Evolutionary conservation across 2,797 vertebrate genomes (phyloP), one percentile per base, ranked within the genome.

Genomic region (Cheirogaleus major): DNA sequence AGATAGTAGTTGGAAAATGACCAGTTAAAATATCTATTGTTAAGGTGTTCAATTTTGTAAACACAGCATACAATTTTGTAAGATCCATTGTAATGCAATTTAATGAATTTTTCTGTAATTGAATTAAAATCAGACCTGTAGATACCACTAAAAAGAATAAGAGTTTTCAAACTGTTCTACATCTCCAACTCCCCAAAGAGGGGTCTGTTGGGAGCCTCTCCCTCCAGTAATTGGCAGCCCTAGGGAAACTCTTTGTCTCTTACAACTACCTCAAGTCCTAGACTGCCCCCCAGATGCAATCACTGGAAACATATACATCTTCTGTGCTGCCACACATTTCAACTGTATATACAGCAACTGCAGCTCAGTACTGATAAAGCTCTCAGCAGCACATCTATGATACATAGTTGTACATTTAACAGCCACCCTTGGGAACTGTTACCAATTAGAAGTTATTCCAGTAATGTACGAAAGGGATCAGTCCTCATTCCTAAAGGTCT

Each of bases 121-220:
- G 30, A 92, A 96, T 84, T 95, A 93, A 96, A 95, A 72, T 78
- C 22, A 92, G 27, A 86, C 67, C 20, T 84, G 43, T 25, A 85
- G 48, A 78, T 41, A 78, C 0, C 32, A 90, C 23, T 13, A 78
- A 72, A 91, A 92, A 93, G 35, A 89, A 2, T 35, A 59, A 43
- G 27, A 83, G 7, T 79, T 86, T 57, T 89, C 80, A 81, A n/a
- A 75, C 82, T 80, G 5, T 55, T 89, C 10, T 57, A 27, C 1
- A 35, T 35, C 43, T 93, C 67, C 52, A 57, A 23, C 32, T 70
- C 18, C 43, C 43, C 27, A 84, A 69, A 65, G 5, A 73, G 70
- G 15, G 32, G 67, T 85, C 18, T 70, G 1, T 5, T 45, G 41
- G 27, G 30, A 41, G 78, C 10, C 38, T 57, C 79, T 41, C 63